A percentile compares a stretch with the other conserved stretches of the same genome.
These are phyloP conservation scores for Ceuthmochares aereus DNA, from an alignment of 2,113 vertebrate genomes.

Conservation along the genomic window DNA sequence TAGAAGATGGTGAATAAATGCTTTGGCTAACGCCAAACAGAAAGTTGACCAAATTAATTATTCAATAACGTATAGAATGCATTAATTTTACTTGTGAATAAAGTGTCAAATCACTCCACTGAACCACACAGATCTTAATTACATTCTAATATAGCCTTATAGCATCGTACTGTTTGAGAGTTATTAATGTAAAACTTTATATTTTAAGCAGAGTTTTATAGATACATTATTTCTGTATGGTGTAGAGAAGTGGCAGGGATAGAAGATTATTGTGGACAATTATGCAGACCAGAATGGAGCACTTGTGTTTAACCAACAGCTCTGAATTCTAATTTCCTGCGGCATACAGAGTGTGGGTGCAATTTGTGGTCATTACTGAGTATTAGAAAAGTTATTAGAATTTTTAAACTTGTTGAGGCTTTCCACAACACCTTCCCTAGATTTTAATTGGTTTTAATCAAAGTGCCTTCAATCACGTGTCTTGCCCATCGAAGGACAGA, in stretches of 20 bases:
- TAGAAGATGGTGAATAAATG: background rate
- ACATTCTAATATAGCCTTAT: background rate
- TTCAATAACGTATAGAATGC: background rate
- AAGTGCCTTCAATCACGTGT: conserved; percentile 44
- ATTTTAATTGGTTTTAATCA: conserved; percentile 83
- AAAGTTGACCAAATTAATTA: background rate
- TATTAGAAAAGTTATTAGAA: conserved; percentile 83
- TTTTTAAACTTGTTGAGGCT: conserved; percentile 77
- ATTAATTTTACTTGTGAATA: conserved; percentile 2
- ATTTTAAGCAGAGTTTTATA: conserved; percentile 6
- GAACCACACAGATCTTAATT: background rate
- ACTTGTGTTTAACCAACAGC: conserved; percentile 76
- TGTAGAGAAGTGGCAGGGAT: conserved; percentile 47
- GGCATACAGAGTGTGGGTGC: conserved; percentile 72
- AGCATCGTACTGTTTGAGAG: background rate
- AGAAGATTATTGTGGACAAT: conserved; percentile 70
- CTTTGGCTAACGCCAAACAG: background rate
- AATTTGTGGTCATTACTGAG: conserved; percentile 80
- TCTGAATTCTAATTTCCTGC: conserved; percentile 79
- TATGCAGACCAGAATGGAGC: conserved; percentile 60
- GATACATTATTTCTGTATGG: conserved; percentile 5
- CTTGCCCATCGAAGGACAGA: conserved; percentile 9
- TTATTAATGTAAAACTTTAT: conserved; percentile 15
- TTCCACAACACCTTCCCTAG: conserved; percentile 71
- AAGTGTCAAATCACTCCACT: background rate